Percentiles rank a stretch among this genome's conserved stretches.
Conservation (phyloP, 2,888 invertebrate genomes). For the Oscheius sp. region DNA sequence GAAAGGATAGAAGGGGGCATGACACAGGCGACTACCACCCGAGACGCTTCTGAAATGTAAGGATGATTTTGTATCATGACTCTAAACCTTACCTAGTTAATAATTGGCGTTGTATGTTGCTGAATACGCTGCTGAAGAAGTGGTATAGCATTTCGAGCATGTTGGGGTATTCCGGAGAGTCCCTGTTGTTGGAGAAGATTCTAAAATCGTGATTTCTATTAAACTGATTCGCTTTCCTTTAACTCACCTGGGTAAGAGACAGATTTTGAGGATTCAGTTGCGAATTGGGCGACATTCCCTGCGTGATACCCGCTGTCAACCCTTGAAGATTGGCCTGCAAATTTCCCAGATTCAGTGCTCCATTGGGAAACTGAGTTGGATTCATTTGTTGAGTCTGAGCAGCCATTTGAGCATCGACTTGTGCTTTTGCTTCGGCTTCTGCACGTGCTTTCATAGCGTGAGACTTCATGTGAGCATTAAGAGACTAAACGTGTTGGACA, state of each 20-base stretch:
- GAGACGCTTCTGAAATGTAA: constrained; percentile 18
- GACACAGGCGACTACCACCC: constrained; percentile 19
- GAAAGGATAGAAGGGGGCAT: constrained; percentile 10
- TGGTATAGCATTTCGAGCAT: no score
- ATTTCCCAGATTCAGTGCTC: constrained; percentile 9
- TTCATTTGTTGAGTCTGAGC: constrained; percentile 14
- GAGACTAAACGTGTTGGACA: constrained; percentile 81
- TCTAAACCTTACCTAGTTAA: constrained; percentile 11
- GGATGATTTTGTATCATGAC: no score
- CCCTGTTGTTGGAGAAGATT: constrained; percentile 12
- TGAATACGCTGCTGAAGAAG: constrained; percentile 22
- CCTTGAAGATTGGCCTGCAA: constrained; percentile 18
- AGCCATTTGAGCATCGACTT: constrained; percentile 37
- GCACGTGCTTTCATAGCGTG: constrained; percentile 77
- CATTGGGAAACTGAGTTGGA: constrained; percentile 4
- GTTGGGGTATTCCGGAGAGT: neutral
- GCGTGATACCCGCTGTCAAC: constrained; percentile 15
- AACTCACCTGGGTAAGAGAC: constrained; percentile 11
- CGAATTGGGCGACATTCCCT: constrained; percentile 13
- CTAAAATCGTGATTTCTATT: neutral
- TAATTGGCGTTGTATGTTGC: constrained; percentile 23
- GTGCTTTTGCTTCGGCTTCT: constrained; percentile 65
- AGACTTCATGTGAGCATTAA: constrained; percentile 99
- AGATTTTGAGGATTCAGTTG: constrained; percentile 1
- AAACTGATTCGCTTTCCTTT: neutral